Conservation (phyloP, 2,113 vertebrate genomes). For the Python bivittatus region DNA sequence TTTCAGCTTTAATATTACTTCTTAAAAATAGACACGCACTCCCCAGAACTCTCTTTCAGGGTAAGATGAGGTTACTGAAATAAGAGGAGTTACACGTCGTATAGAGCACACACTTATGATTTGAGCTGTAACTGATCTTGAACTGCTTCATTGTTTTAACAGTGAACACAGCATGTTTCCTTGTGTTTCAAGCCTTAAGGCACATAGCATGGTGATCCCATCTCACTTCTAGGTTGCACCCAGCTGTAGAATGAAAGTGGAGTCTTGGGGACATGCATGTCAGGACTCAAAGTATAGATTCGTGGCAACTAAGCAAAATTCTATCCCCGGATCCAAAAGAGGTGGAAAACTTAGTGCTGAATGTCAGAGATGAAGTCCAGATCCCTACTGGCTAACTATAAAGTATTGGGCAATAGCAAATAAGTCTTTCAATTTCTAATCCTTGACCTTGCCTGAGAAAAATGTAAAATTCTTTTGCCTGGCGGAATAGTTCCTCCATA, state of each 20-base stretch:
- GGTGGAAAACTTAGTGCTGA: not conserved
- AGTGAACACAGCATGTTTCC: not conserved
- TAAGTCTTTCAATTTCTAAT: not conserved
- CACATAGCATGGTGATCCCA: not conserved
- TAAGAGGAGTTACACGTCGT: not conserved
- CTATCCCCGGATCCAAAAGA: not conserved
- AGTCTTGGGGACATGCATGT: not conserved
- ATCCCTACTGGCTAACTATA: not conserved
- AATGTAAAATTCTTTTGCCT: not conserved
- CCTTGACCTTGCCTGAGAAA: not conserved
- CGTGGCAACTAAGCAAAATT: not conserved
- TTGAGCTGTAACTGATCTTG: not conserved
- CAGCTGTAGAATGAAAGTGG: not conserved
- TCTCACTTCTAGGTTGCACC: not conserved
- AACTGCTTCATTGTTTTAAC: not conserved
- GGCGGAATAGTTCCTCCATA: not conserved
- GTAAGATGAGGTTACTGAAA: conserved; percentile 39
- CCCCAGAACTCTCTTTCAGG: not conserved
- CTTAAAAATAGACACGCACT: conserved; percentile 21
- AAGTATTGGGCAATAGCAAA: not conserved
- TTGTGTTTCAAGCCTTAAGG: not conserved
- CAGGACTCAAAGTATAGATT: not conserved
- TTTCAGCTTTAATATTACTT: conserved; percentile 40
- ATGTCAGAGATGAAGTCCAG: not conserved
- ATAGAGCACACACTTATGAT: conserved; percentile 11